A percentile compares a stretch with the other conserved stretches of the same genome.
Evolutionary conservation across 2,113 vertebrate genomes (phyloP).

Genomic region (Phylloscopus trochiloides): DNA sequence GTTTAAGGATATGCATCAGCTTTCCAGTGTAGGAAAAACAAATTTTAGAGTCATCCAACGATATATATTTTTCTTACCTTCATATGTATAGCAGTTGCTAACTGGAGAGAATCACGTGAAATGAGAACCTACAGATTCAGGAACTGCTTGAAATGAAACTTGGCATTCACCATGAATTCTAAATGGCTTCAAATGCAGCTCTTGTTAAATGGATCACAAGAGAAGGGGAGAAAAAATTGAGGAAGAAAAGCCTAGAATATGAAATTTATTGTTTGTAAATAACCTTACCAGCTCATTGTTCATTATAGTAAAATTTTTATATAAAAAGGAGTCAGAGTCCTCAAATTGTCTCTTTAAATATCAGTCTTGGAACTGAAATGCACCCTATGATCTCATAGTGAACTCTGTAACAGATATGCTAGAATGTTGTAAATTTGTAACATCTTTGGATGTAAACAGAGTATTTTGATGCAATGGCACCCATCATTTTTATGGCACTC

Average conservation of each 20-base stretch:
- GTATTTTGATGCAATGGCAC: not conserved
- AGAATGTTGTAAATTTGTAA: not conserved
- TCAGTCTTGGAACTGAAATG: not conserved
- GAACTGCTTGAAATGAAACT: not conserved
- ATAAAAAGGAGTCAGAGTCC: not conserved
- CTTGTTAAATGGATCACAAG: not conserved
- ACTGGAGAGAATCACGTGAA: not conserved
- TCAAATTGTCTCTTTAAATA: not conserved
- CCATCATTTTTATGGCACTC: not conserved
- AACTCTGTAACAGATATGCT: not conserved
- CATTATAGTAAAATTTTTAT: not conserved
- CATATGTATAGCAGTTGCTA: not conserved
- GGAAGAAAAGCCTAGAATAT: not conserved
- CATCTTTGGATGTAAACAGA: not conserved
- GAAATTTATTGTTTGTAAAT: not conserved
- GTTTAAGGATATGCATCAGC: not conserved
- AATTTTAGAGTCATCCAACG: not conserved
- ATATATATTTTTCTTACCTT: not conserved
- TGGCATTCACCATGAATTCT: not conserved
- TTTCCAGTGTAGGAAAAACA: not conserved
- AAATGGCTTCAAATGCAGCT: not conserved
- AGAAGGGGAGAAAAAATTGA: not conserved
- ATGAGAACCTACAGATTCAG: not conserved
- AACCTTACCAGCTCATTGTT: not conserved
- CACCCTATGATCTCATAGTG: not conserved